A percentile compares a stretch with the other conserved stretches of the same genome.
Conservation (phyloP, 2,113 vertebrate species). For the Burhinus oedicnemus region DNA sequence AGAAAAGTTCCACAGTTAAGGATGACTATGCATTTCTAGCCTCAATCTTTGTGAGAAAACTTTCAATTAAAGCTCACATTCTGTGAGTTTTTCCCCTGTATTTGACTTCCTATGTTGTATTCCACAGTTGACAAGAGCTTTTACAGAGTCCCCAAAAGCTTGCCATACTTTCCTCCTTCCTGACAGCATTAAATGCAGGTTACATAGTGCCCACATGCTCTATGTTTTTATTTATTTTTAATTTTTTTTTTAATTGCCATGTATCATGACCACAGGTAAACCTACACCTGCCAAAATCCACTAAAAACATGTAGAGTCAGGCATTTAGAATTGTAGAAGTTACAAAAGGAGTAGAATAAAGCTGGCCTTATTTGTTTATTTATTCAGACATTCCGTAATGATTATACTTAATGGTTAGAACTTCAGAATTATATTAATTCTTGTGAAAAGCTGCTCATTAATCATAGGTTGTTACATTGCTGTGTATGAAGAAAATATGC, state of each 20-base stretch:
- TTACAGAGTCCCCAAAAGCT: background rate
- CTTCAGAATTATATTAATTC: constrained; percentile 2
- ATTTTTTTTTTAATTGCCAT: background rate
- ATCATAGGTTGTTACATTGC: background rate
- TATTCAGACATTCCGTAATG: constrained; percentile 26
- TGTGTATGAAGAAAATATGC: background rate
- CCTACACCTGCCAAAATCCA: background rate
- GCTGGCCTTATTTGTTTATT: constrained; percentile 8
- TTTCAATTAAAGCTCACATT: background rate
- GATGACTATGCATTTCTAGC: background rate
- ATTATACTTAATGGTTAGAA: constrained; percentile 41
- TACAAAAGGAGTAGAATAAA: background rate
- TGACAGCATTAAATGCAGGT: background rate
- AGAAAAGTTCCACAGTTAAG: background rate
- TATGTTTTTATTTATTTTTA: background rate
- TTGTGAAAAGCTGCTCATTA: constrained; percentile 36
- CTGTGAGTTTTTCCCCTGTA: accelerated
- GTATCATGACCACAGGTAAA: background rate
- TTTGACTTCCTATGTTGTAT: background rate
- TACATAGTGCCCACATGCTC: background rate
- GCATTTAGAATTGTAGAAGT: background rate
- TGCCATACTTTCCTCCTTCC: background rate
- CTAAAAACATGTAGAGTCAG: background rate
- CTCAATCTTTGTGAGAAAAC: background rate
- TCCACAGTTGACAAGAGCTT: background rate